Evolutionary conservation across 2,888 invertebrate genomes (phyloP).

Genomic region (Neria commutata): DNA sequence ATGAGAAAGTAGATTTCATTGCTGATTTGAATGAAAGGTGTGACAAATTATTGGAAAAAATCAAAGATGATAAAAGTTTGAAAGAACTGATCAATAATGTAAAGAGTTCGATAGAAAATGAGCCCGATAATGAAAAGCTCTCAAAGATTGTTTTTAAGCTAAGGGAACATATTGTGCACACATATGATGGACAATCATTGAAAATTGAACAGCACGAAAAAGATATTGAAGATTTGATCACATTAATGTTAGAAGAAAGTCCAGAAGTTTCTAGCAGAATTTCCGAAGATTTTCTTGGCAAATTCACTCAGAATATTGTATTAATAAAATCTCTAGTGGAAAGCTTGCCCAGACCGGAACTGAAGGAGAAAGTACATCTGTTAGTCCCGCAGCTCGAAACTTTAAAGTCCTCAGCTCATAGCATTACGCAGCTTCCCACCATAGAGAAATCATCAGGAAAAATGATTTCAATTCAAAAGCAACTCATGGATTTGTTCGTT

Average conservation of each 20-base stretch:
- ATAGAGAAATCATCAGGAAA: conserved; percentile 46
- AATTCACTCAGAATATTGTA: conserved; percentile 35
- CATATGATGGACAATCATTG: conserved; percentile 43
- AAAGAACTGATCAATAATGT: conserved; percentile 17
- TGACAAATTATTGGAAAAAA: background rate
- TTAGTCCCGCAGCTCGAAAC: conserved; percentile 34
- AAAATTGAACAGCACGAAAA: conserved; percentile 27
- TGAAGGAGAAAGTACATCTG: conserved; percentile 30
- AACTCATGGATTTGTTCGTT: conserved; percentile 51
- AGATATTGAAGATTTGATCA: conserved; percentile 34
- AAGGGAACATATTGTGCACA: conserved; percentile 53
- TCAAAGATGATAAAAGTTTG: conserved; percentile 7
- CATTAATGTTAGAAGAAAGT: conserved; percentile 29
- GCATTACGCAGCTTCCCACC: conserved; percentile 22
- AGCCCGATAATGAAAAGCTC: conserved; percentile 31
- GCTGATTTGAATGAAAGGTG: background rate
- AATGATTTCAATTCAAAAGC: conserved; percentile 51
- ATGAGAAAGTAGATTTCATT: no score
- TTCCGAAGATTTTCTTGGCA: conserved; percentile 24
- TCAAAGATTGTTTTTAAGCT: conserved; percentile 47
- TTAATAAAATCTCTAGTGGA: conserved; percentile 28
- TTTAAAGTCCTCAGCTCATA: conserved; percentile 34
- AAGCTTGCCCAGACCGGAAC: conserved; percentile 28
- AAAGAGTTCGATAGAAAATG: conserved; percentile 30
- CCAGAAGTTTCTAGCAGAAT: conserved; percentile 32